phyloP scores from a whole-genome alignment of 2,113 vertebrate species.

The Neodontobutis hainanensis region DNA sequence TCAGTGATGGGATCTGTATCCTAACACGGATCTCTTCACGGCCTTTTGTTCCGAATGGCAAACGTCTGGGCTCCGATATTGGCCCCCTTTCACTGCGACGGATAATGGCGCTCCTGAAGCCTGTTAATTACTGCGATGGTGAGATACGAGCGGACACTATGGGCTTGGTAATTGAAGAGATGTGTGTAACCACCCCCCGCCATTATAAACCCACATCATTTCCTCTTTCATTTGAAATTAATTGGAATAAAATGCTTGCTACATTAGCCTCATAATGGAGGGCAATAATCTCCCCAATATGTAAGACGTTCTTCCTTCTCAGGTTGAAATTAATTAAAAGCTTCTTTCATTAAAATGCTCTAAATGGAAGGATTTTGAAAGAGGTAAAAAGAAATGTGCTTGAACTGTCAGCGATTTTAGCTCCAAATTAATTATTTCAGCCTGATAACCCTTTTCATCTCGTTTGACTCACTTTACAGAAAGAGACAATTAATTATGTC shows the following conservation, averaged over 20 bases:
- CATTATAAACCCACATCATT: slow-evolving; percentile 89
- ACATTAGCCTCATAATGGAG: slow-evolving; percentile 89
- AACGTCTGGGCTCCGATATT: slow-evolving; percentile 20
- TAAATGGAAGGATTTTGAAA: slow-evolving; percentile 76
- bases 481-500: slow-evolving; percentile 98
- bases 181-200: slow-evolving; percentile 76
- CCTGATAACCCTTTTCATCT: slow-evolving; percentile 95
- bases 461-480: slow-evolving; percentile 92
- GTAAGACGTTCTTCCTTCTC: slow-evolving; percentile 83
- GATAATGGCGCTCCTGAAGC: slow-evolving; percentile 48
- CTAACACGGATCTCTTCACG: slow-evolving; percentile 21
- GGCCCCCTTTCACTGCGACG: slow-evolving; percentile 38
- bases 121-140: slow-evolving; percentile 69
- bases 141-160: slow-evolving; percentile 53
- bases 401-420: slow-evolving; percentile 91
- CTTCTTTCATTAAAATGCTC: slow-evolving; percentile 86
- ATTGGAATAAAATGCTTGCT: slow-evolving; percentile 92
- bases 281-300: slow-evolving; percentile 83
- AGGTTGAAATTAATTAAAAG: slow-evolving; percentile 92
- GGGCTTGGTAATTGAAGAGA: slow-evolving; percentile 62
- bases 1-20: slow-evolving; percentile 16
- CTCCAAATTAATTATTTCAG: slow-evolving; percentile 96
- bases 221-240: slow-evolving; percentile 88
- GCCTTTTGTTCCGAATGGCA: slow-evolving; percentile 35
- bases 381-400: slow-evolving; percentile 46